These are phyloP conservation scores for Panorpa germanica DNA, from an alignment of 2,888 invertebrate species.

Conservation along the genomic window DNA sequence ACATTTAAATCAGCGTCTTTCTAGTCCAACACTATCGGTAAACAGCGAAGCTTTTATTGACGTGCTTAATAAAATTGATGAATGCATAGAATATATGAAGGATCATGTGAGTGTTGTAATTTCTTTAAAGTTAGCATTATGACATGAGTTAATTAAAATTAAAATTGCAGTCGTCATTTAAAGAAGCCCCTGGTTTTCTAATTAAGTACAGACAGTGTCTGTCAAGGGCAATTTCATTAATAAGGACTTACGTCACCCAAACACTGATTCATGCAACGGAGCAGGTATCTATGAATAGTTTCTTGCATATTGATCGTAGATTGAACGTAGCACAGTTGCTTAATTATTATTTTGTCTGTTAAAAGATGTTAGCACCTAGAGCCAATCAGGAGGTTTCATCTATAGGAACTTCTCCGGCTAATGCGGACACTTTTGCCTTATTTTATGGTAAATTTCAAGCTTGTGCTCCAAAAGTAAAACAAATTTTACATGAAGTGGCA, in stretches of 20 bases:
- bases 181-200: slow-evolving; percentile 66
- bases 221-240: slow-evolving; percentile 56
- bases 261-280: slow-evolving; percentile 64
- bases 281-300: too few species aligned
- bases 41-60: slow-evolving; percentile 69
- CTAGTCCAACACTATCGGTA: slow-evolving; percentile 61
- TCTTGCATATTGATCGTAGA: too few species aligned
- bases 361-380: slow-evolving; percentile 18
- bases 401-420: too few species aligned
- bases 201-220: slow-evolving; percentile 74
- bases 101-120: slow-evolving; percentile 42
- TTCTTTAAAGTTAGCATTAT: slow-evolving; percentile 9
- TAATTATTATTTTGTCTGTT: slow-evolving; percentile 11
- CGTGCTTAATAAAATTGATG: slow-evolving; percentile 67
- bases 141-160: slow-evolving; percentile 6
- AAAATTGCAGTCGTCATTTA: slow-evolving; percentile 48
- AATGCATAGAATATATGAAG: slow-evolving; percentile 68
- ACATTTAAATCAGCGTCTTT: slow-evolving; percentile 56
- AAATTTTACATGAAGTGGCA: slow-evolving; percentile 69
- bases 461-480: slow-evolving; percentile 67
- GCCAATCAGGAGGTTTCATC: slow-evolving; percentile 18
- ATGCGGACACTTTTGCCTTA: slow-evolving; percentile 57
- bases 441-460: slow-evolving; percentile 94
- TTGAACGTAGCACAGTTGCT: too few species aligned
- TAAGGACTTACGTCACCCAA: slow-evolving; percentile 60